Evolutionary conservation across 1,140 invertebrate genomes (phyloP), one percentile per base, ranked within the genome.

Genomic region (Heliothis virescens): DNA sequence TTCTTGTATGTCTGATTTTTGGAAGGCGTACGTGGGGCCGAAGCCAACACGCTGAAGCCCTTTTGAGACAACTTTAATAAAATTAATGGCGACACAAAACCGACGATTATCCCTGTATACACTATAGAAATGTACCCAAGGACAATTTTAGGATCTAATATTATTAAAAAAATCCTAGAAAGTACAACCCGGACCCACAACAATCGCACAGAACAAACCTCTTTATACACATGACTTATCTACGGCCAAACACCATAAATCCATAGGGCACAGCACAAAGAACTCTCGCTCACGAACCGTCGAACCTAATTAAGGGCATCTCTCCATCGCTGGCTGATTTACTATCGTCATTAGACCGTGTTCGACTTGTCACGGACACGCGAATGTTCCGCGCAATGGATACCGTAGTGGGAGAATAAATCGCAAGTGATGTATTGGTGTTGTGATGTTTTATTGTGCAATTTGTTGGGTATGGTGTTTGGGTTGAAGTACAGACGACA

Each of bases 271-370:
- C 21, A 71, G 34, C 63, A 65, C 34, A 18, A 15, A 81, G 81
- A 73, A 80, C 83, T 87, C 86, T 86, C 84, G 77, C 81, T 85
- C 82, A 82, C 85, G 85, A 85, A 86, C 85, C 82, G 73, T 79
- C 79, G 81, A 65, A 65, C 74, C 82, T 91, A 91, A 89, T 91
- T 91, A 91, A 86, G 83, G 88, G 79, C 86, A 87, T 87, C 84
- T 79, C 82, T 83, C 75, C 83, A 86, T 86, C 83, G 83, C 76
- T 52, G 72, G 83, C 80, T 87, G 82, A 86, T 84, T 88, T 86
- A 89, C 83, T 82, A 76, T 63, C 77, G 63, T 83, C 84, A 83
- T 86, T 85, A 86, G 82, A 80, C 34, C 82, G 80, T 81, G 81
- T 79, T 72, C 41, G 59, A 76, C 59, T 48, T 72, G 77, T 86